Percentiles rank a stretch among this genome's conserved stretches.
phyloP scores from a whole-genome alignment of 2,888 invertebrate species.

The Eueremaeus valkanovi region DNA sequence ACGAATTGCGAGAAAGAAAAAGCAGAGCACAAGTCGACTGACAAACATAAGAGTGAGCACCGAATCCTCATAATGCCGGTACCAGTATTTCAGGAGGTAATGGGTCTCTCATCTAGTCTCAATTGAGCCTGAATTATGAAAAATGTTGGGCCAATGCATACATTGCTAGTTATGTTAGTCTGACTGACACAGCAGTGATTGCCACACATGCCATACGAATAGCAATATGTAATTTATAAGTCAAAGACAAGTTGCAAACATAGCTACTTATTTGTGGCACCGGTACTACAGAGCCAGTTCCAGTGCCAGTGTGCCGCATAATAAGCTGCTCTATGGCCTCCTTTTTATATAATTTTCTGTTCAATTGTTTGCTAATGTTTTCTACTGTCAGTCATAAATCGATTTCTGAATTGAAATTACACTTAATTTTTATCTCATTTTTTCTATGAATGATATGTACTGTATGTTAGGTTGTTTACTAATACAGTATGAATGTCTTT shows the following conservation, averaged over 20 bases:
- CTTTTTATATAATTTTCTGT: background rate
- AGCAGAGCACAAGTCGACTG: background rate
- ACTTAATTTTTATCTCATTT: background rate
- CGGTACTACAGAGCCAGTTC: background rate
- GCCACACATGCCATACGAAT: background rate
- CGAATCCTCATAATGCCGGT: background rate
- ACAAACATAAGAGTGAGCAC: background rate
- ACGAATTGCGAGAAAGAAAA: too few relatives aligned
- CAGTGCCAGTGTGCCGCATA: background rate
- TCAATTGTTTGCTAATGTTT: slow-evolving; percentile 2
- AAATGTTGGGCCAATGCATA: too few relatives aligned
- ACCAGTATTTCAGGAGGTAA: background rate
- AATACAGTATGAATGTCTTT: too few relatives aligned
- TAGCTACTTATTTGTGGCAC: background rate
- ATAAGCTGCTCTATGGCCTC: background rate
- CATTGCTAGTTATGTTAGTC: background rate
- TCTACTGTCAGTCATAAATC: background rate
- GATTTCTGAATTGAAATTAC: background rate
- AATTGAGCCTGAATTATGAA: too few relatives aligned
- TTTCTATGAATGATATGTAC: background rate
- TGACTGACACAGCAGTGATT: background rate
- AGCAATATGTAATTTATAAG: background rate
- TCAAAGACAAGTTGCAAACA: slow-evolving; percentile 14
- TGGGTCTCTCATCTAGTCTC: background rate
- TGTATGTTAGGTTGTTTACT: too few relatives aligned